phyloP scores from a whole-genome alignment of 1,140 invertebrate species.

The Diplogasteroides magnus region DNA sequence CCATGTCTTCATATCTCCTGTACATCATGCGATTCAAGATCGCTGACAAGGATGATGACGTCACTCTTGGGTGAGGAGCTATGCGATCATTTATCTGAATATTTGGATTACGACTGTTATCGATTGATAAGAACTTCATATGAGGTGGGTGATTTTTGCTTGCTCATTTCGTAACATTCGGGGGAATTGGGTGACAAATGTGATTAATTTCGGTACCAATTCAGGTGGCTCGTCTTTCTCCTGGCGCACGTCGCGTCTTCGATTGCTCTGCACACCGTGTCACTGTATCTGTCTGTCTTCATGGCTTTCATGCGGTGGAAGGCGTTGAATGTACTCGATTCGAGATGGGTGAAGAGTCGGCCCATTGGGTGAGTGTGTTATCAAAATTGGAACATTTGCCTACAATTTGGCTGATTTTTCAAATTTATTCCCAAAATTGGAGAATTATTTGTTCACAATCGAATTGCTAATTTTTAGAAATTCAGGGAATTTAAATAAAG shows the following conservation, averaged over 20 bases:
- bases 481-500: no score
- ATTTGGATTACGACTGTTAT: no score
- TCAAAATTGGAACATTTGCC: no score
- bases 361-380: constrained; percentile 20
- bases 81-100: no score
- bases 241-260: constrained; percentile 26
- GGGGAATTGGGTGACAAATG: no score
- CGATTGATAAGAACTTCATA: no score
- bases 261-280: constrained; percentile 32
- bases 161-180: constrained; percentile 12
- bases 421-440: background rate
- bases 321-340: constrained; percentile 25
- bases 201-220: no score
- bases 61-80: no score
- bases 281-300: constrained; percentile 31
- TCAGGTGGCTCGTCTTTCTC: constrained; percentile 32
- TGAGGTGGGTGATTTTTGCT: background rate
- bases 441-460: no score
- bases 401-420: no score
- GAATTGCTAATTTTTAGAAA: no score
- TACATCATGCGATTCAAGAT: constrained; percentile 29
- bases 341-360: constrained; percentile 31
- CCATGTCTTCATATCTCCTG: constrained; percentile 32
- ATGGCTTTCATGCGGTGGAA: constrained; percentile 36
- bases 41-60: constrained; percentile 22